Conservation (phyloP, 2,113 vertebrate genomes). For the Tetrao urogallus region DNA sequence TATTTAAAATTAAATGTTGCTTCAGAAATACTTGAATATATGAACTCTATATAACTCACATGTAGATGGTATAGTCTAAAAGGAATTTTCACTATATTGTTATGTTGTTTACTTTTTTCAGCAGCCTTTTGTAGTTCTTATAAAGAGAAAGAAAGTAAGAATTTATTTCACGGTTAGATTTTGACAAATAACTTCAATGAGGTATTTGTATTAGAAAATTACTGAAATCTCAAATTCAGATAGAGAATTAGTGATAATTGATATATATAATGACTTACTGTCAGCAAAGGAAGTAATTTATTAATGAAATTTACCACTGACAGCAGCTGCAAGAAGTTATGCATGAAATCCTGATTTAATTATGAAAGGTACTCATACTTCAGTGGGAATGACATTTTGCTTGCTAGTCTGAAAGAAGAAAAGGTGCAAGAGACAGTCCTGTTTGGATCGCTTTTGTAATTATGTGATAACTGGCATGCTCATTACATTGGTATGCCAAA, state of each 20-base stretch:
- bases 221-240: constrained; percentile 14
- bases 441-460: not conserved
- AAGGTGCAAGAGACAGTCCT: not conserved
- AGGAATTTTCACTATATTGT: not conserved
- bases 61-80: not conserved
- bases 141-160: not conserved
- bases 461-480: not conserved
- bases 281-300: not conserved
- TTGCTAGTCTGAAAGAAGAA: not conserved
- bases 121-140: not conserved
- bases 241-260: not conserved
- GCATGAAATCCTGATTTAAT: not conserved
- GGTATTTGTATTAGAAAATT: not conserved
- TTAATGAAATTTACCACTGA: not conserved
- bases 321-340: not conserved
- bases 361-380: not conserved
- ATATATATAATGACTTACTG: not conserved
- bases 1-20: not conserved
- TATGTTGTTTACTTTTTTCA: not conserved
- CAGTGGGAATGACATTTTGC: not conserved
- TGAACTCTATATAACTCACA: not conserved
- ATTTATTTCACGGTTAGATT: not conserved
- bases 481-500: not conserved
- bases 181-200: not conserved
- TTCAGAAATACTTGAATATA: not conserved